phyloP scores from a whole-genome alignment of 2,888 invertebrate species.

The Cerastis leucographa region DNA sequence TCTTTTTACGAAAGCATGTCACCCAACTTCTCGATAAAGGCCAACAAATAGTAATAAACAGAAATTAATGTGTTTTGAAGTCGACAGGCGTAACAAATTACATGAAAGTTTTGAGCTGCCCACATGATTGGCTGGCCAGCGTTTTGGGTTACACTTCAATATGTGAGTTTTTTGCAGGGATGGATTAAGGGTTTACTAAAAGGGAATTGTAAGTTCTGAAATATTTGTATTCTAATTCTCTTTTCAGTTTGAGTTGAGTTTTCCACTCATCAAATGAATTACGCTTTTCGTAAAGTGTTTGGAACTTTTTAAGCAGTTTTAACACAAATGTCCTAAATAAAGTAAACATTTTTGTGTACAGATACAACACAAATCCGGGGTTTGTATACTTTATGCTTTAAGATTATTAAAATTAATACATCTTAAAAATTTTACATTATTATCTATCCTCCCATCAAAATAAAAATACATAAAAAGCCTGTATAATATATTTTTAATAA shows the following conservation, averaged over 20 bases:
- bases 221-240: background rate
- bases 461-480: background rate
- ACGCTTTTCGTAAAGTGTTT: background rate
- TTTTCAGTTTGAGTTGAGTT: too few relatives aligned
- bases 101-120: constrained; percentile 31
- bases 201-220: background rate
- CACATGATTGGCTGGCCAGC: constrained; percentile 24
- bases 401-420: too few relatives aligned
- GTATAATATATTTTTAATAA: background rate
- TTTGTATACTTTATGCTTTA: background rate
- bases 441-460: background rate
- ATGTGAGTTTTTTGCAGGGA: constrained; percentile 19
- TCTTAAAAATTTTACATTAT: background rate
- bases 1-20: background rate
- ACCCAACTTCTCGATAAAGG: constrained; percentile 14
- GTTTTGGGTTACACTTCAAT: constrained; percentile 8
- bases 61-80: constrained; percentile 24
- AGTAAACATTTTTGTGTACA: too few relatives aligned
- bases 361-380: background rate
- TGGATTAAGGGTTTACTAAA: background rate
- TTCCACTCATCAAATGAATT: background rate
- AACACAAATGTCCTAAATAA: too few relatives aligned
- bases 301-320: too few relatives aligned
- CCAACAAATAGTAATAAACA: constrained; percentile 23
- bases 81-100: constrained; percentile 26